These are phyloP conservation scores for Tetrao urogallus DNA, from an alignment of 2,113 vertebrate genomes.

Conservation along the genomic window DNA sequence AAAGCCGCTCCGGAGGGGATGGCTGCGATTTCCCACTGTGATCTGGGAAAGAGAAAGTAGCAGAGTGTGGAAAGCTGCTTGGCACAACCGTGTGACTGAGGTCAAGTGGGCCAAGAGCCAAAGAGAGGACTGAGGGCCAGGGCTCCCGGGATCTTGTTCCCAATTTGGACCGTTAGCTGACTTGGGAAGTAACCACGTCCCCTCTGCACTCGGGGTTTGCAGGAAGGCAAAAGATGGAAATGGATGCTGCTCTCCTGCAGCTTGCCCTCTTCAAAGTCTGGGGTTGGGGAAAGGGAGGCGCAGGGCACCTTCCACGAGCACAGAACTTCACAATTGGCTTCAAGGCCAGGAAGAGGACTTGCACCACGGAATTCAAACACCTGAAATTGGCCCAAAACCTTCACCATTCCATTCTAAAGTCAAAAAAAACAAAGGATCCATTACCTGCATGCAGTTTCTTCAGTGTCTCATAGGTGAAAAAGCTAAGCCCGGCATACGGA, in stretches of 20 bases:
- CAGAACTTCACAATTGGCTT: not conserved
- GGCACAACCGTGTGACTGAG: not conserved
- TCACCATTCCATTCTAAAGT: rapidly evolving
- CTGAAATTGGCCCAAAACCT: not conserved
- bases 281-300: not conserved
- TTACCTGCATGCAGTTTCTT: slow-evolving; percentile 93
- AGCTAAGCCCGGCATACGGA: slow-evolving; percentile 95
- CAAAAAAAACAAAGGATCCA: not conserved
- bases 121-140: not conserved
- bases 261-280: rapidly evolving
- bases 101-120: not conserved
- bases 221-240: not conserved
- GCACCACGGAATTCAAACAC: not conserved
- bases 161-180: not conserved
- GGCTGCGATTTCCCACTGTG: slow-evolving; percentile 85
- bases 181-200: not conserved
- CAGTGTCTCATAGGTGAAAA: slow-evolving; percentile 95
- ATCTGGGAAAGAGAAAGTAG: slow-evolving; percentile 74
- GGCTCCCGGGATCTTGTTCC: not conserved
- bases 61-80: not conserved
- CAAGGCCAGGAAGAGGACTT: not conserved
- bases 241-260: not conserved
- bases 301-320: not conserved
- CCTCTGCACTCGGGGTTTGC: not conserved
- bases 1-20: slow-evolving; percentile 87